Evolutionary conservation across 1,140 invertebrate genomes (phyloP).

Genomic region (Drosophila pectinifera): DNA sequence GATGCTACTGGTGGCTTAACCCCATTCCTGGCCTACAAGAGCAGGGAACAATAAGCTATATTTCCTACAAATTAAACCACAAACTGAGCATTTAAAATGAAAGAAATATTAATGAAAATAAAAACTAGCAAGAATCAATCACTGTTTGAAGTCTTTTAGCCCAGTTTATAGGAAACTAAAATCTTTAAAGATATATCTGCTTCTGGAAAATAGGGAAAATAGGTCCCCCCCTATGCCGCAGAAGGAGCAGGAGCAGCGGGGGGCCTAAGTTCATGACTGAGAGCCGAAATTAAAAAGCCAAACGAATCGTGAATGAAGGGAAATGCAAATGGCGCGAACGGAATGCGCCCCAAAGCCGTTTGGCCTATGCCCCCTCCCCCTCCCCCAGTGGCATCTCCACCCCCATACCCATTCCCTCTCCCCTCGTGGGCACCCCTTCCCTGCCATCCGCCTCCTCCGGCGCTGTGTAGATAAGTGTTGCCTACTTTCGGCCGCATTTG

Average conservation of each 20-base stretch:
- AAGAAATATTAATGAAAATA: too few species aligned
- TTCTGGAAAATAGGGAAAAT: not conserved
- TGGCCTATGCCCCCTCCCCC: slow-evolving; percentile 26
- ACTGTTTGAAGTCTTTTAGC: not conserved
- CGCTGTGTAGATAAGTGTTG: slow-evolving; percentile 51
- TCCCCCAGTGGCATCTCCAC: not conserved
- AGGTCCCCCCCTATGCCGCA: too few species aligned
- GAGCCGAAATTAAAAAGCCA: slow-evolving; percentile 38
- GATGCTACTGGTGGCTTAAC: not conserved
- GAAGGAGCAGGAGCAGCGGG: not conserved
- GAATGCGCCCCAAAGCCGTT: slow-evolving; percentile 55
- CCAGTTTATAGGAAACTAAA: not conserved
- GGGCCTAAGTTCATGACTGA: slow-evolving; percentile 20
- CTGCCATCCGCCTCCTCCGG: not conserved
- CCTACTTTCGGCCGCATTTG: slow-evolving; percentile 37
- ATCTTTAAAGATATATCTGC: not conserved
- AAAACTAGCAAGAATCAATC: not conserved
- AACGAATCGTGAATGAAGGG: slow-evolving; percentile 38
- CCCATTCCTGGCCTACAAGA: not conserved
- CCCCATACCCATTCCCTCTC: not conserved
- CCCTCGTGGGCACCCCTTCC: not conserved
- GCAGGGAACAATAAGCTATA: too few species aligned
- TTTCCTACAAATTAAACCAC: too few species aligned
- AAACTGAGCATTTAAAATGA: too few species aligned
- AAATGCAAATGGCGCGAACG: slow-evolving; percentile 64